phyloP scores from a whole-genome alignment of 1,140 invertebrate genomes.

The Meloidogyne hapla region DNA sequence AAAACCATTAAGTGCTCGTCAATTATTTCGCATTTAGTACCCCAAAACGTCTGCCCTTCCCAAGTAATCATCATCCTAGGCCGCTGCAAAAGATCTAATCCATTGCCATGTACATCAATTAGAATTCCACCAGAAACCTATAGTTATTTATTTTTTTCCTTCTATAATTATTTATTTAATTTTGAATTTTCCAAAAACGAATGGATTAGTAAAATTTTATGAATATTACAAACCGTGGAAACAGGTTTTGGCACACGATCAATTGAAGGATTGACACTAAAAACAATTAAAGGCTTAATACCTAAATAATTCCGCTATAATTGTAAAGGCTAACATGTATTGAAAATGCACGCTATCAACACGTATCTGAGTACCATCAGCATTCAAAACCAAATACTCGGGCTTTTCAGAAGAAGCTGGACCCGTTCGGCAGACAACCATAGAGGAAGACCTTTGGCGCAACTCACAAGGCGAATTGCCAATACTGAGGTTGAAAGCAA shows the following conservation, averaged over 20 bases:
- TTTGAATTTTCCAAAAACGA: too few relatives aligned
- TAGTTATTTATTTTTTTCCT: too few relatives aligned
- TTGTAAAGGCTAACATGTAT: conserved; percentile 40
- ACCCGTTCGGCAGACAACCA: conserved; percentile 52
- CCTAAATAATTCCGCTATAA: background rate
- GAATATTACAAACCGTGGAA: too few relatives aligned
- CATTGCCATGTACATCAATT: conserved; percentile 49
- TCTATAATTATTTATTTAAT: too few relatives aligned
- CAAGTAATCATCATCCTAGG: conserved; percentile 51
- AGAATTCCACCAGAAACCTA: conserved; percentile 55
- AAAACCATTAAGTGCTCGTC: conserved; percentile 49
- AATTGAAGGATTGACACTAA: conserved; percentile 51
- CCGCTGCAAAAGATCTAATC: conserved; percentile 48
- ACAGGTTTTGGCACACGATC: conserved; percentile 39
- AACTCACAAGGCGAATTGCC: conserved; percentile 76
- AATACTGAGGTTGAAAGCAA: conserved; percentile 79
- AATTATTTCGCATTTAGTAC: conserved; percentile 42
- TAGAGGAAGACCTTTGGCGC: conserved; percentile 62
- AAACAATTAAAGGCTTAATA: background rate
- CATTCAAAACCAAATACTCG: conserved; percentile 47
- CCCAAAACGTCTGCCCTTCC: conserved; percentile 44
- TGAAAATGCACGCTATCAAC: conserved; percentile 55
- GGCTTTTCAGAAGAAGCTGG: conserved; percentile 29
- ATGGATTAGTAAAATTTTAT: too few relatives aligned
- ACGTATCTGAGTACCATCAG: conserved; percentile 56